A percentile compares a stretch with the other conserved stretches of the same genome.
Evolutionary conservation across 2,113 vertebrate species (phyloP).

Genomic region (Parus major): DNA sequence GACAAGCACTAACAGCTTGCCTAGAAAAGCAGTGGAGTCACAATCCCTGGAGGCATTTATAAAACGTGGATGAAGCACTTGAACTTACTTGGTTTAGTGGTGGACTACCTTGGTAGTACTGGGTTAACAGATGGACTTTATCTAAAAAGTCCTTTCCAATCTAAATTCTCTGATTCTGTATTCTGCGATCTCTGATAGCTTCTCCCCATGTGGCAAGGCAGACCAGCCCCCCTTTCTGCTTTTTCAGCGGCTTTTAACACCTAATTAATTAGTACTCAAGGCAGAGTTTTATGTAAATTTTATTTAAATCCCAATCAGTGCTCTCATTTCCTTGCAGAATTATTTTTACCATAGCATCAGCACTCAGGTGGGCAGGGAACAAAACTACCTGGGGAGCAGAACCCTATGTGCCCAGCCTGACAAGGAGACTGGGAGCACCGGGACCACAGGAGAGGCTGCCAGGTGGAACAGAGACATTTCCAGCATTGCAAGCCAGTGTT

Average conservation of each 20-base stretch:
- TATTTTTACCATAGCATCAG: conserved; percentile 69
- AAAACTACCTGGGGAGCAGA: conserved; percentile 33
- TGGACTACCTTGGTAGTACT: not conserved
- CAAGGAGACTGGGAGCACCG: conserved; percentile 28
- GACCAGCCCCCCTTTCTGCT: not conserved
- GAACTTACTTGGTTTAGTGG: not conserved
- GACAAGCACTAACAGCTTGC: not conserved
- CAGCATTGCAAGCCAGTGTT: not conserved
- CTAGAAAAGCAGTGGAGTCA: not conserved
- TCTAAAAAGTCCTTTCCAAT: not conserved
- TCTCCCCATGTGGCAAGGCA: not conserved
- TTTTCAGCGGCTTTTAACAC: conserved; percentile 39
- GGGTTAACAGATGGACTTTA: not conserved
- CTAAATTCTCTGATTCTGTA: not conserved
- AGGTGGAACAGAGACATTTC: not conserved
- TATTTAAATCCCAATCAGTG: conserved; percentile 75
- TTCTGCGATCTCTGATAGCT: not conserved
- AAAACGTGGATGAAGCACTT: not conserved
- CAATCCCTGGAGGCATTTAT: not conserved
- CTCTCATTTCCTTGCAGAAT: conserved; percentile 65
- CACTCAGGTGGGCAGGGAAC: conserved; percentile 52
- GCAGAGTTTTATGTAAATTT: conserved; percentile 72
- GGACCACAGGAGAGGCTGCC: not conserved
- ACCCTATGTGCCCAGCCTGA: conserved; percentile 40
- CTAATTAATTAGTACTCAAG: conserved; percentile 71